Conservation (phyloP, 2,888 invertebrate species). For the Apotomis betuletana region DNA sequence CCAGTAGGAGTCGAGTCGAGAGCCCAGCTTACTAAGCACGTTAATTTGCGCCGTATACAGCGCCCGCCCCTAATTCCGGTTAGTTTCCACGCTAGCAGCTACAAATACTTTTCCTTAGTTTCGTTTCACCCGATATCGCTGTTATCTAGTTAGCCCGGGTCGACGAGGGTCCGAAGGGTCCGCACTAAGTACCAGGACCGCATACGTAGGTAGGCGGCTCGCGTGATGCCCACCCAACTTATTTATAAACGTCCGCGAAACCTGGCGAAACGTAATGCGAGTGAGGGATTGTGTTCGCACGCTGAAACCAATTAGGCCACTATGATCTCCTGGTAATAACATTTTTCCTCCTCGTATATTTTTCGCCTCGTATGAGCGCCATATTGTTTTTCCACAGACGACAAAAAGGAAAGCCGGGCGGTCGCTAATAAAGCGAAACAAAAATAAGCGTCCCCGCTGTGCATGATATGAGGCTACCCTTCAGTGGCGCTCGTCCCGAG, state of each 20-base stretch:
- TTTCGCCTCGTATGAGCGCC: constrained; percentile 4
- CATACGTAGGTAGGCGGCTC: constrained; percentile 64
- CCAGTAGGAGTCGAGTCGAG: too few relatives aligned
- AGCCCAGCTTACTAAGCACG: constrained; percentile 57
- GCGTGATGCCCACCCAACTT: constrained; percentile 50
- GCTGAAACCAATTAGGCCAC: constrained; percentile 72
- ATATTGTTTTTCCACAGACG: constrained; percentile 25
- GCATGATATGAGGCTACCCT: not conserved
- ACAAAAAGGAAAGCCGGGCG: constrained; percentile 9
- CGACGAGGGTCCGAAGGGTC: constrained; percentile 81
- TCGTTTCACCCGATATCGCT: constrained; percentile 77
- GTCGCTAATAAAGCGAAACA: constrained; percentile 26
- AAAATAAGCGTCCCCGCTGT: constrained; percentile 2
- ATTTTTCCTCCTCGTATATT: constrained; percentile 35
- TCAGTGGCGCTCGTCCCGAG: constrained; percentile 18
- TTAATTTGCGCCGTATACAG: constrained; percentile 66
- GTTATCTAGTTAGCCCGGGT: constrained; percentile 82
- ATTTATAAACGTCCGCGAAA: constrained; percentile 58
- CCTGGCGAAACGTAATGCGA: constrained; percentile 64
- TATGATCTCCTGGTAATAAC: constrained; percentile 63
- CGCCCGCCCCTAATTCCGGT: constrained; percentile 69
- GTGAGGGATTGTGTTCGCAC: constrained; percentile 72
- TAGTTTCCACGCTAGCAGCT: constrained; percentile 73
- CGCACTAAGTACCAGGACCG: constrained; percentile 68
- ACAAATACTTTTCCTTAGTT: constrained; percentile 81